Base-by-base conservation (phyloP, 2,888 invertebrate species). In the Barypeithes pellucidus region DNA sequence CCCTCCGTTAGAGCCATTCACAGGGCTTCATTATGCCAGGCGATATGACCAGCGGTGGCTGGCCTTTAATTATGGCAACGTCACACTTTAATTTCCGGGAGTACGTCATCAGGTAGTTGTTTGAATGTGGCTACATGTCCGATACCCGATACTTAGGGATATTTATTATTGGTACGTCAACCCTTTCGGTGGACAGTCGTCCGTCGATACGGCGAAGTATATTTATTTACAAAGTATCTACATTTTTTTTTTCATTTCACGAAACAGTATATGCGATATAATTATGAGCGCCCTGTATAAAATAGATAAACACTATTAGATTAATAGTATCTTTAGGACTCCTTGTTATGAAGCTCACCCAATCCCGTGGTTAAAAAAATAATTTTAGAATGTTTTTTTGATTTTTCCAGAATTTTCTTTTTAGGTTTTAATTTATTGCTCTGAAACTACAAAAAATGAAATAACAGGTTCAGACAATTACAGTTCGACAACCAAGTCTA, bases 11-110 rank as follows among this genome's bases (percentile, higher is more conserved):
- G 79, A 79, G 80, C 79, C 79, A 77, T 70, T 77, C 77, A 78
- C 73, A 75, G 78, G 76, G 80, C 79, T 81, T 82, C 80, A 82
- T 82, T 81, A 82, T 80, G 72, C 75, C 61, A 66, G 74, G 76
- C 77, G 80, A 79, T 81, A 81, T 79, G 79, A 79, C 79, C 79
- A 77, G 77, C 79, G 76, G 77, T 79, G 80, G 79, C 79, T 79
- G 76, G 57, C 79, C 79, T 80, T 81, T 80, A 81, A 80, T 81
- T 80, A 80, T 80, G 68, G 77, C 68, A 75, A 79, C 76, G 80
- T 80, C 80, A 79, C 77, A 75, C 78, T 80, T 80, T 80, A 80
- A 81, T 81, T 80, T 81, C 81, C 81, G 80, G 79, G 77, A 79
- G 76, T 79, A 77, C 75, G 79, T 79, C 79, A 80, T 77, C 77